Base-by-base conservation (phyloP, 2,888 invertebrate genomes). In the Drosophila picticornis region DNA sequence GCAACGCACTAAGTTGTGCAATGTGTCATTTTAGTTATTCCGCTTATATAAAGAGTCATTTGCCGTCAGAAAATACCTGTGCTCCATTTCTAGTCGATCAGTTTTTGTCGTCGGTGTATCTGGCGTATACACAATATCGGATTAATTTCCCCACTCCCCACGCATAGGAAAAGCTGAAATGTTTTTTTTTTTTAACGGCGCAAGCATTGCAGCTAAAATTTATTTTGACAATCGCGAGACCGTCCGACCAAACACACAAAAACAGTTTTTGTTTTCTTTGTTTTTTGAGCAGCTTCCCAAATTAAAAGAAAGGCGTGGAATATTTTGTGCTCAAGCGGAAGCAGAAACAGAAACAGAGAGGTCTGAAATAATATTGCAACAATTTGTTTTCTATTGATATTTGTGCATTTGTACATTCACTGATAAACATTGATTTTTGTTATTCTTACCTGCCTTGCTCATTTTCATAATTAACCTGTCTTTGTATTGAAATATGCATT, bases 211-310 rank as follows among this genome's bases (percentile, higher is more conserved):
- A 38, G 56, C n/a, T 25, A 16, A 22, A 40, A 57, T 57, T 31
- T 57, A 16, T 43, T 57, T 31, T 31, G 43, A 43, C 40, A 57
- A 43, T 31, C 31, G 29, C 5, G n/a, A 22, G 29, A 6, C 40
- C 22, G 22, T 43, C 43, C 40, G 43, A 43, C 40, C 31, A 16
- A 16, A 25, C 40, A 57, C 31, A 57, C 38, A 25, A 57, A 40
- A 22, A 22, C 5, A 11, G 27, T 16, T n/a, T 38, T 29, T 29
- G 27, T 29, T 19, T 25, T 38, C 7, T 27, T 19, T 27, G 13
- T n/a, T 19, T 38, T 56, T 38, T 19, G 29, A 9, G 40, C n/a
- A 57, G 40, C 57, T 57, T 57, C 22, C 38, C 40, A 57, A 43
- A 57, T 43, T 40, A 40, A 40, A 57, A 57, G 56, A 31, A 57